Evolutionary conservation across 2,888 invertebrate species (phyloP), one percentile per base, ranked within the genome.

Genomic region (Seladonia tumulorum): DNA sequence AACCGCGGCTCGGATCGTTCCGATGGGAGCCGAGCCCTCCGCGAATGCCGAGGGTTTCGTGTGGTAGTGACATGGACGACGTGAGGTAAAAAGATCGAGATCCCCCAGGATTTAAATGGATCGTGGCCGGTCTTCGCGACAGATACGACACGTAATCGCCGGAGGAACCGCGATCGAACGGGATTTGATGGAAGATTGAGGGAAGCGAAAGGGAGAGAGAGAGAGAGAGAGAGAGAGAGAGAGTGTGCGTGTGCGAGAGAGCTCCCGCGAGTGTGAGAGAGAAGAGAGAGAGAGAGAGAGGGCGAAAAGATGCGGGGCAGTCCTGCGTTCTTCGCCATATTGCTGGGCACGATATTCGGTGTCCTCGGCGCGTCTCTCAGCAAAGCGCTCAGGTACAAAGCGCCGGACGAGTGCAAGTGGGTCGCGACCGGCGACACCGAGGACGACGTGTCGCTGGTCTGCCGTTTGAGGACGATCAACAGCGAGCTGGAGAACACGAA

Each of bases 331-430:
- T 96, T 96, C 94, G 96, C 96, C 93, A 95, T 96, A 93, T 95
- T 96, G 88, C 95, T 96, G 93, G 96, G 96, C 92, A 96, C 96
- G 94, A 96, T 96, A 93, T 96, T 96, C 95, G 96, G 96, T 86
- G 96, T 96, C 87, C 95, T 96, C 84, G 96, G 96, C 87, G 96
- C 96, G 87, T 96, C 96, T 88, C 94, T 96, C 81, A 96, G 97
- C 94, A 96, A 96, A 93, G 96, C 96, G 89, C 94, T 94, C 68
- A 96, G 97, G 88, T 97, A 97, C 95, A 97, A 97, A 94, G 97
- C 97, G 92, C 97, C 97, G 89, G 97, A 97, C 95, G 97, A 97
- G 95, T 97, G 97, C 96, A 97, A 97, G 93, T 97, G 97, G 97
- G 96, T 97, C 91, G 96, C 97, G 88, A 97, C 97, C 93, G 97